Conservation (phyloP, 1,140 invertebrate species). For the Musca vetustissima region DNA sequence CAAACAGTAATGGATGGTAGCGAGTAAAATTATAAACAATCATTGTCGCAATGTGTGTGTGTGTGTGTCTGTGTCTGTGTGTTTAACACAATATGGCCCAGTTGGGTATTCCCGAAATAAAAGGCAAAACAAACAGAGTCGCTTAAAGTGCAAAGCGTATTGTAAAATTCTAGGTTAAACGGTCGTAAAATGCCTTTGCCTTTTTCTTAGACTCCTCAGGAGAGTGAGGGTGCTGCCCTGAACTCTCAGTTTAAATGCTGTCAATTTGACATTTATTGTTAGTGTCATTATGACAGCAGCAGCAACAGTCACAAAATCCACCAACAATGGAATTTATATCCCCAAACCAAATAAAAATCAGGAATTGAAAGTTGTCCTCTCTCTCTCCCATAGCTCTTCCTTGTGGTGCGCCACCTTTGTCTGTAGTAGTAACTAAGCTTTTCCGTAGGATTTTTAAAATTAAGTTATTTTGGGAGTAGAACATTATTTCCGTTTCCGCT, state of each 20-base stretch:
- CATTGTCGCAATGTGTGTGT: too few relatives aligned
- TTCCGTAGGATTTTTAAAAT: not conserved
- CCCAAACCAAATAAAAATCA: too few relatives aligned
- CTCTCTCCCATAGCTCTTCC: not conserved
- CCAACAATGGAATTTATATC: not conserved
- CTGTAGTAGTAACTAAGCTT: not conserved
- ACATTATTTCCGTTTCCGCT: not conserved
- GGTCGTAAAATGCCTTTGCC: constrained; percentile 10
- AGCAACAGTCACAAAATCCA: not conserved
- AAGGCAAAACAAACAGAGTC: too few relatives aligned
- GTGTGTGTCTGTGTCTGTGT: too few relatives aligned
- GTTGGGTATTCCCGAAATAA: too few relatives aligned
- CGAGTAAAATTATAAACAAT: too few relatives aligned
- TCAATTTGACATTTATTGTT: constrained; percentile 22
- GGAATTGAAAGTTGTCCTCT: not conserved
- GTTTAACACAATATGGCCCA: too few relatives aligned
- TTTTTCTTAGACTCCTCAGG: not conserved
- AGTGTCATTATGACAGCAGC: constrained; percentile 22
- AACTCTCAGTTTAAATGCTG: constrained; percentile 4
- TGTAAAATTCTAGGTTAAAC: not conserved
- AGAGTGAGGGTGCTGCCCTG: not conserved
- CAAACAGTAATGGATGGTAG: too few relatives aligned
- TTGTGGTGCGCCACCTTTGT: too few relatives aligned
- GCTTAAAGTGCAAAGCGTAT: too few relatives aligned
- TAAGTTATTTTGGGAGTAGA: not conserved